Percentiles rank a stretch among this genome's conserved stretches.
These are phyloP conservation scores for Mesembrinibis cayennensis DNA, from an alignment of 2,113 vertebrate genomes.

Conservation along the genomic window DNA sequence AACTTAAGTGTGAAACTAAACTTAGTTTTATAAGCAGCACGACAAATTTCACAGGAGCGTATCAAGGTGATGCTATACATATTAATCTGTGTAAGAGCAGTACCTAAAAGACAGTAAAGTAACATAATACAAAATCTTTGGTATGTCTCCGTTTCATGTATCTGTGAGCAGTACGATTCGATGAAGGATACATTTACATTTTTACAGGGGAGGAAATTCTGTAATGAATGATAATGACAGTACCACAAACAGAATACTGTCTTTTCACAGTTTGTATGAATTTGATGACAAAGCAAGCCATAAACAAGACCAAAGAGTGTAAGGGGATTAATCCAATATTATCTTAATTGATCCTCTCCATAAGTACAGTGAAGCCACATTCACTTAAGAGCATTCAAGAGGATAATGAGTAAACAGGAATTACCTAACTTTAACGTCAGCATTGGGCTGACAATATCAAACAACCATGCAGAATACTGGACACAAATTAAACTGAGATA, in stretches of 20 bases:
- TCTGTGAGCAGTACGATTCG: not conserved
- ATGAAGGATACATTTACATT: not conserved
- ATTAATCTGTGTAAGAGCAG: not conserved
- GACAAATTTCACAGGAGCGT: not conserved
- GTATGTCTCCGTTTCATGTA: not conserved
- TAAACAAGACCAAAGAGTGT: slow-evolving; percentile 29
- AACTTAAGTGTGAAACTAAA: not conserved
- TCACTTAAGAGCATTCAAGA: slow-evolving; percentile 36
- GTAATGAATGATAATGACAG: not conserved
- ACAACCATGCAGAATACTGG: not conserved
- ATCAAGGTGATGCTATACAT: not conserved
- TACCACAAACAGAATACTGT: not conserved
- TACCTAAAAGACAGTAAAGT: not conserved
- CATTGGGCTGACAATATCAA: not conserved
- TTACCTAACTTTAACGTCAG: not conserved
- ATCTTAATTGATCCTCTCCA: slow-evolving; percentile 47
- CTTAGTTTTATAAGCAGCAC: not conserved
- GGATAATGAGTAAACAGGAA: slow-evolving; percentile 49
- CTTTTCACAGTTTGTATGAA: not conserved
- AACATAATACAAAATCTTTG: not conserved
- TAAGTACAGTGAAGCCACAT: slow-evolving; percentile 41
- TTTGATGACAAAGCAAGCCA: not conserved
- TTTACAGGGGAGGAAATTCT: not conserved
- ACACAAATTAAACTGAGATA: not conserved
- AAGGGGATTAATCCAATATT: slow-evolving; percentile 60